A percentile compares a stretch with the other conserved stretches of the same genome.
phyloP scores from a whole-genome alignment of 1,140 invertebrate species.

The Sinella curviseta region DNA sequence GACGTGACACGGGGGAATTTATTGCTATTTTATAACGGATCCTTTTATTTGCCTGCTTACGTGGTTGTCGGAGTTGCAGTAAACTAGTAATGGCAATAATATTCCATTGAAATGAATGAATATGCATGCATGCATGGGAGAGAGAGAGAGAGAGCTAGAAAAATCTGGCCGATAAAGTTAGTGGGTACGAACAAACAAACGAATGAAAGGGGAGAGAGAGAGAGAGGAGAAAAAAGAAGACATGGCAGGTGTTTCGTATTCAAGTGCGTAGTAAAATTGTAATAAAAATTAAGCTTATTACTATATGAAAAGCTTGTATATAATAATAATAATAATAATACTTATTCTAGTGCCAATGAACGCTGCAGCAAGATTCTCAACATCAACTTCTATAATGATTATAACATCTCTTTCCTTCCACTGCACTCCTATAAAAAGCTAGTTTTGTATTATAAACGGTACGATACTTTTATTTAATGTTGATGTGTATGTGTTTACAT shows the following conservation, averaged over 20 bases:
- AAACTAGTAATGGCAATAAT: too few relatives aligned
- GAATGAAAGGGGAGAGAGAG: background rate
- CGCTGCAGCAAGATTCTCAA: background rate
- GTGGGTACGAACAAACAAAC: background rate
- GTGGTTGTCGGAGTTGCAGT: too few relatives aligned
- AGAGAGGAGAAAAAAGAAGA: background rate
- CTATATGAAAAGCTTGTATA: background rate
- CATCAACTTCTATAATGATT: background rate
- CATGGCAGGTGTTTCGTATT: background rate
- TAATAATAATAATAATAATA: too few relatives aligned
- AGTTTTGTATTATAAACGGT: background rate
- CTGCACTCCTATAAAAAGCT: too few relatives aligned
- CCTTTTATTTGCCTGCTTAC: background rate
- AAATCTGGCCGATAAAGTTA: too few relatives aligned
- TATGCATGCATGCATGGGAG: background rate
- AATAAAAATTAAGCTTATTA: background rate
- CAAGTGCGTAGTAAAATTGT: background rate
- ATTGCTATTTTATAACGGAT: background rate
- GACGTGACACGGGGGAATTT: background rate
- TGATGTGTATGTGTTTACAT: background rate
- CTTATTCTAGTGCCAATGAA: background rate
- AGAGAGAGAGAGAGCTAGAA: background rate
- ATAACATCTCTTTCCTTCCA: too few relatives aligned
- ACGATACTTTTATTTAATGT: background rate
- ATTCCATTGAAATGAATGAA: background rate